These are phyloP conservation scores for Mormyrops boulengeri DNA, from an alignment of 2,797 vertebrate species.

Conservation along the genomic window DNA sequence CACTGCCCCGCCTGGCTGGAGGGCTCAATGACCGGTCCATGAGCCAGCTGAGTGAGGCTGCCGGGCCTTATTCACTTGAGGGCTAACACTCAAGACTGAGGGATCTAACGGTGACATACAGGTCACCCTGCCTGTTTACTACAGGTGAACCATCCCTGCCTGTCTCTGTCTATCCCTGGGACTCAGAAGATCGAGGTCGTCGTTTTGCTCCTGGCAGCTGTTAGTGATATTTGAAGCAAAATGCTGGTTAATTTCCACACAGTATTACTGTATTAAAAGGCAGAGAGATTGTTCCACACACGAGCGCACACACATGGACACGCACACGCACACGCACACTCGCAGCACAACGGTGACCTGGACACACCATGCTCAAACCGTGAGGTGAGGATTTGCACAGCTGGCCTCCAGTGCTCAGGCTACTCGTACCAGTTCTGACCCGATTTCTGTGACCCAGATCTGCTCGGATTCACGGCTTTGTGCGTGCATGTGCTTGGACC, in stretches of 20 bases:
- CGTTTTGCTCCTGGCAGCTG: slow-evolving; percentile 59
- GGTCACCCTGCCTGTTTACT: background rate
- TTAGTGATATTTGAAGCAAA: slow-evolving; percentile 77
- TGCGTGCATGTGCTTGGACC: background rate
- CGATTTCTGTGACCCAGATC: background rate
- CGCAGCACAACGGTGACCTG: slow-evolving; percentile 61
- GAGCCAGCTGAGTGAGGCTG: background rate
- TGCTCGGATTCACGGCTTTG: background rate
- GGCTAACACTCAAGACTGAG: background rate
- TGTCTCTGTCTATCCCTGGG: background rate
- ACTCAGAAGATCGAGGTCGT: slow-evolving; percentile 41
- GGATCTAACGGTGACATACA: background rate
- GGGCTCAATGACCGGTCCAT: slow-evolving; percentile 43
- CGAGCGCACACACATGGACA: slow-evolving; percentile 27
- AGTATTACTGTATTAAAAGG: slow-evolving; percentile 63
- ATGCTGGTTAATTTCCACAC: slow-evolving; percentile 67
- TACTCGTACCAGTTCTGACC: slow-evolving; percentile 38
- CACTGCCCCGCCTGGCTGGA: slow-evolving; percentile 28
- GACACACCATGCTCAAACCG: slow-evolving; percentile 99
- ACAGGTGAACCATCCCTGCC: background rate
- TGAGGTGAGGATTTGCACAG: slow-evolving; percentile 56
- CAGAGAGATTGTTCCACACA: slow-evolving; percentile 47
- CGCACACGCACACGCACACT: slow-evolving; percentile 45
- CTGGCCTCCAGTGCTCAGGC: slow-evolving; percentile 57
- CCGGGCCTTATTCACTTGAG: background rate